Conservation (phyloP, 1,140 invertebrate genomes). For the Drosophila lacertosa region DNA sequence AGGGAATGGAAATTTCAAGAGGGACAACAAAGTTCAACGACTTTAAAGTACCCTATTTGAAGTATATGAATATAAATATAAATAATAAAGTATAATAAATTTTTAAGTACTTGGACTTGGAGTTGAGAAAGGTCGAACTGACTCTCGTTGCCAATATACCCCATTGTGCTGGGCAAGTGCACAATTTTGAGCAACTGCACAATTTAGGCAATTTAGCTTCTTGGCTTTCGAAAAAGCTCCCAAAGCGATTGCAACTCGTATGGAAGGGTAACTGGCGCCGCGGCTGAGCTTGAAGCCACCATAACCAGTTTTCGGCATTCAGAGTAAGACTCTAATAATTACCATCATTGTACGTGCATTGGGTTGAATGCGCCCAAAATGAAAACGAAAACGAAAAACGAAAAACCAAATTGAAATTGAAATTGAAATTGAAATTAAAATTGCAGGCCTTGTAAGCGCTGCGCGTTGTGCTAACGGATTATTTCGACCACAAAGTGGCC, state of each 20-base stretch:
- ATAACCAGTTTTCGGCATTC: constrained; percentile 39
- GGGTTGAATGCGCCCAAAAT: constrained; percentile 64
- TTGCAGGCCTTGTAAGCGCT: constrained; percentile 44
- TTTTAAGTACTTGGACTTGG: too few species aligned
- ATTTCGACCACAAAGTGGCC: not conserved
- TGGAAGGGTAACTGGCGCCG: constrained; percentile 37
- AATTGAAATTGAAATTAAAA: constrained; percentile 61
- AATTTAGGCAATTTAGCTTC: constrained; percentile 15
- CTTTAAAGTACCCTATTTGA: not conserved
- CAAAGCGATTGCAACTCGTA: not conserved
- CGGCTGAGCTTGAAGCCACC: constrained; percentile 34
- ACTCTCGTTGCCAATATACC: not conserved
- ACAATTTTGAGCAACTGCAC: constrained; percentile 11
- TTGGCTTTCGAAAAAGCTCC: constrained; percentile 21
- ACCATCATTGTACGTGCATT: constrained; percentile 46
- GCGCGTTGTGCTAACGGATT: constrained; percentile 22
- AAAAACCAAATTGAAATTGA: constrained; percentile 53
- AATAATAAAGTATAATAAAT: too few species aligned
- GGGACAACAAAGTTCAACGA: not conserved
- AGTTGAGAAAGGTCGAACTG: not conserved
- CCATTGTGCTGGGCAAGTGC: not conserved
- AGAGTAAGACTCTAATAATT: constrained; percentile 44
- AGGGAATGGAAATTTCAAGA: not conserved
- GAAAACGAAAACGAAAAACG: constrained; percentile 47
- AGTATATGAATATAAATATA: not conserved